Conservation (phyloP, 1,140 invertebrate species). For the Ostrea edulis region DNA sequence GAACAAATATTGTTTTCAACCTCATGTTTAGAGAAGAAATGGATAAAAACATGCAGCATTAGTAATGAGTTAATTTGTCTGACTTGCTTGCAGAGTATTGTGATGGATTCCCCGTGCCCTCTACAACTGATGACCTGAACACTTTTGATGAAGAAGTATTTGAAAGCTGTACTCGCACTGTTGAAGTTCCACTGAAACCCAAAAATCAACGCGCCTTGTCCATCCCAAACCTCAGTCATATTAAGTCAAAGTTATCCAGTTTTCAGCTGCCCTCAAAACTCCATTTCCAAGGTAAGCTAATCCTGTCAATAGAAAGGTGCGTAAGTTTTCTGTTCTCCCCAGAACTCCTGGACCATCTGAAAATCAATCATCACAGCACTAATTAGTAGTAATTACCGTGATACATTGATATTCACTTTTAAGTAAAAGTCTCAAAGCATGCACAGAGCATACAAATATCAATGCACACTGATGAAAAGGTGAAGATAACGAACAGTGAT, state of each 20-base stretch:
- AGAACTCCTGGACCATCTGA: neutral
- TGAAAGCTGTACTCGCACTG: neutral
- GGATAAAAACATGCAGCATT: too few relatives aligned
- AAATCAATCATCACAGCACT: neutral
- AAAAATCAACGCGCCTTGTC: slow-evolving; percentile 30
- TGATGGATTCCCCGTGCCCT: slow-evolving; percentile 53
- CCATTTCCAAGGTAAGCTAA: neutral
- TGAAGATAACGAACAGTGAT: too few relatives aligned
- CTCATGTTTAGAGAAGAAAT: too few relatives aligned
- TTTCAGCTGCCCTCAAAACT: slow-evolving; percentile 17
- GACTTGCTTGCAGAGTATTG: slow-evolving; percentile 37
- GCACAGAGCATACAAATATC: too few relatives aligned
- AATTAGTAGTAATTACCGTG: neutral
- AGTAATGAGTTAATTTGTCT: neutral
- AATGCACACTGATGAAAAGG: too few relatives aligned
- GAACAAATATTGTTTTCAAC: too few relatives aligned
- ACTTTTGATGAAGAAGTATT: slow-evolving; percentile 47
- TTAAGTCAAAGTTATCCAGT: neutral
- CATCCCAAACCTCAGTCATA: slow-evolving; percentile 22
- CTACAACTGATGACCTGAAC: slow-evolving; percentile 43
- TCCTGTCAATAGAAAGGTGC: neutral
- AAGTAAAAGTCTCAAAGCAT: too few relatives aligned
- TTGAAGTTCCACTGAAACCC: slow-evolving; percentile 25
- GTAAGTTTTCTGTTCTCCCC: neutral
- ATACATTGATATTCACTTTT: too few relatives aligned